Conservation (phyloP, 2,888 invertebrate species). For the Catocala sponsa region DNA sequence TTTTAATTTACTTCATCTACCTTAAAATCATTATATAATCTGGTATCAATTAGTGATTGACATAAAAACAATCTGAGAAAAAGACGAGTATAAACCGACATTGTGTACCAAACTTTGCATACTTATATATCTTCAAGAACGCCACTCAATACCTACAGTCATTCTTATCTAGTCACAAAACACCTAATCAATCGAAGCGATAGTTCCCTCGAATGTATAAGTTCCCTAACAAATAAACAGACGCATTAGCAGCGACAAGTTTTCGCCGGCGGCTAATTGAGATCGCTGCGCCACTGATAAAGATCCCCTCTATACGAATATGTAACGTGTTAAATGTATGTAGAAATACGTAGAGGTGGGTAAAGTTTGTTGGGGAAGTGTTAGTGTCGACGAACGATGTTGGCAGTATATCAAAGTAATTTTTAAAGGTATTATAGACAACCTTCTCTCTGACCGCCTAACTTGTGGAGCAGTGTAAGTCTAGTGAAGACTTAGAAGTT, state of each 20-base stretch:
- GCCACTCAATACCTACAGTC: not conserved
- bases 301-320: constrained; percentile 32
- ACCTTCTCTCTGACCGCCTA: no score
- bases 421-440: no score
- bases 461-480: no score
- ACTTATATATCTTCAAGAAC: not conserved
- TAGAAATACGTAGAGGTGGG: not conserved
- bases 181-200: constrained; percentile 8
- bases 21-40: no score
- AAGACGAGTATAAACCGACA: no score
- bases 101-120: no score
- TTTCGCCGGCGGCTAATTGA: constrained; percentile 50
- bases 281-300: constrained; percentile 48
- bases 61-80: no score
- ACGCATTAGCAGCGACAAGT: constrained; percentile 51
- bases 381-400: not conserved
- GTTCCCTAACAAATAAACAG: constrained; percentile 33
- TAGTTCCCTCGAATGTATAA: constrained; percentile 12
- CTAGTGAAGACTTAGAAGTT: no score
- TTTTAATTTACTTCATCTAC: no score
- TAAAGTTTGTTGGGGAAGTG: constrained; percentile 5
- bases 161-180: not conserved
- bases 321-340: constrained; percentile 20
- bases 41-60: no score
- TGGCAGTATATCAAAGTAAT: not conserved